phyloP scores from a whole-genome alignment of 2,113 vertebrate species.

The Cyprinodon tularosa region DNA sequence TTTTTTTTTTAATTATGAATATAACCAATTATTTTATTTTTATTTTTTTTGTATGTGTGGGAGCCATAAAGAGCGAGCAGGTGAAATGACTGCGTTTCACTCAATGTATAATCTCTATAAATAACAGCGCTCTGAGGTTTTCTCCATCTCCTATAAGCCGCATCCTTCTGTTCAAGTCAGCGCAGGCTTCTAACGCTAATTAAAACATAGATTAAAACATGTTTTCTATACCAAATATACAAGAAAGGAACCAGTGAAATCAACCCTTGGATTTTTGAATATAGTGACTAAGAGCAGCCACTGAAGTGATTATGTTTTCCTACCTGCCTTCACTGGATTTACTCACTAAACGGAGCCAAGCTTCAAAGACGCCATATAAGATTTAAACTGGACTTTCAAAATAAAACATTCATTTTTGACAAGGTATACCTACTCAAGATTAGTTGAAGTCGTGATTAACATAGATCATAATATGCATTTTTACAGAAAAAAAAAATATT shows the following conservation, averaged over 20 bases:
- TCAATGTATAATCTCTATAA: conserved; percentile 64
- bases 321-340: conserved; percentile 18
- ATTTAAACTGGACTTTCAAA: conserved; percentile 29
- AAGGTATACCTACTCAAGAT: no score
- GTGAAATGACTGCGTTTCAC: conserved; percentile 24
- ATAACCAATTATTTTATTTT: conserved; percentile 30
- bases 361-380: background rate
- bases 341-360: conserved; percentile 24
- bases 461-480: no score
- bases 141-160: conserved; percentile 51
- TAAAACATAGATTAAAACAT: background rate
- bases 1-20: background rate
- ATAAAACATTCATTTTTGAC: conserved; percentile 37
- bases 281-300: background rate
- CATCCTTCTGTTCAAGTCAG: conserved; percentile 56
- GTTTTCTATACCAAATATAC: background rate
- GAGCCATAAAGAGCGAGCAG: background rate
- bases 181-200: background rate
- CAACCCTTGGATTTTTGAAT: background rate
- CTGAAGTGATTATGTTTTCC: background rate
- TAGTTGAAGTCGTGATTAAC: no score
- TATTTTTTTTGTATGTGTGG: conserved; percentile 21
- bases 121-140: conserved; percentile 61
- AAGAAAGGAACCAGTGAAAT: background rate
- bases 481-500: no score